A percentile compares a stretch with the other conserved stretches of the same genome.
phyloP scores from a whole-genome alignment of 1,140 invertebrate genomes.

The Listronotus bonariensis region DNA sequence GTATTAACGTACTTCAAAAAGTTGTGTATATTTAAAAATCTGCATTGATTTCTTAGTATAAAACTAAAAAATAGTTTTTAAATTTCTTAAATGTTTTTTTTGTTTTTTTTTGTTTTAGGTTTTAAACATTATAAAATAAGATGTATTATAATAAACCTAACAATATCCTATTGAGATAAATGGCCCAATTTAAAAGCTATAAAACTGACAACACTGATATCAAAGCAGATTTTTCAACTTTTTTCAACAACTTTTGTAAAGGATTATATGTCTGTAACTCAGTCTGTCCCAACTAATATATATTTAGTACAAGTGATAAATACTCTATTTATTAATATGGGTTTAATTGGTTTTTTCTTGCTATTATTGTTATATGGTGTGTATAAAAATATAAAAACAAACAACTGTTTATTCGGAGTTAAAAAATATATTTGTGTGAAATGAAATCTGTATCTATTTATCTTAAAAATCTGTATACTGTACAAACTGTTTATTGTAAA shows the following conservation, averaged over 20 bases:
- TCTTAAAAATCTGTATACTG: conserved; percentile 42
- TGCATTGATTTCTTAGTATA: no score
- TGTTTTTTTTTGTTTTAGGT: no score
- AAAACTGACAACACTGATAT: no score
- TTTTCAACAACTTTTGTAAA: no score
- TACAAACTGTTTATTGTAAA: conserved; percentile 48
- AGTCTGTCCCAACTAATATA: conserved; percentile 44
- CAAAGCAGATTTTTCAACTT: no score
- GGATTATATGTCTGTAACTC: conserved; percentile 21
- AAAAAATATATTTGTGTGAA: conserved; percentile 40
- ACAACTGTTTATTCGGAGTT: conserved; percentile 30
- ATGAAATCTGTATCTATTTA: conserved; percentile 40
- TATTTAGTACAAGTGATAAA: background rate
- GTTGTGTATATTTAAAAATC: no score
- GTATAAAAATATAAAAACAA: conserved; percentile 48
- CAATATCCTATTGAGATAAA: no score
- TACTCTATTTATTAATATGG: conserved; percentile 3
- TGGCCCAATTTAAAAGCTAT: no score
- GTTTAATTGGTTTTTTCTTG: conserved; percentile 32
- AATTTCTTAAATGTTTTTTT: no score
- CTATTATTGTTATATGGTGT: conserved; percentile 29
- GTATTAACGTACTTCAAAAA: background rate
- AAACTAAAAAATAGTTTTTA: no score
- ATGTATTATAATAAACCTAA: no score
- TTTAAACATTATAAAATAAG: no score